Evolutionary conservation across 2,797 vertebrate genomes (phyloP).

Genomic region (Lerista edwardsae): DNA sequence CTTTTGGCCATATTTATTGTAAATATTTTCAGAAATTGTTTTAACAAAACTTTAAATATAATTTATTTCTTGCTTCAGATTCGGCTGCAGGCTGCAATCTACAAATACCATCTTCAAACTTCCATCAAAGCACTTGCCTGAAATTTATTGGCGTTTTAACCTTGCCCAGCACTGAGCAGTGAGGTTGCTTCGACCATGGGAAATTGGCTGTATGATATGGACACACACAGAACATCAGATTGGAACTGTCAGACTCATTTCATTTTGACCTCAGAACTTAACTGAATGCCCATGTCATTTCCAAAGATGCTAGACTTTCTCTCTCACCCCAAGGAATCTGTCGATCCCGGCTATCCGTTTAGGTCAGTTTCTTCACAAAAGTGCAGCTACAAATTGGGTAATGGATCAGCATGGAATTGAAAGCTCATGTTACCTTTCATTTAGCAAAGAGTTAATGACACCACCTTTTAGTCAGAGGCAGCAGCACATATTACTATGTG

Average conservation of each 20-base stretch:
- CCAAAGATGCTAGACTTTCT: slow-evolving; percentile 16
- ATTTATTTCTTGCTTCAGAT: not conserved
- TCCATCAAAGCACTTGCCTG: not conserved
- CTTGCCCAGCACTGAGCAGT: not conserved
- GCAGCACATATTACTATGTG: slow-evolving; percentile 16
- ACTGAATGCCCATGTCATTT: slow-evolving; percentile 2
- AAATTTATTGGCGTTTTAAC: not conserved
- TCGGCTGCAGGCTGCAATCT: not conserved
- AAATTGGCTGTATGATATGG: slow-evolving; percentile 9
- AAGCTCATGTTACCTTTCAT: slow-evolving; percentile 46
- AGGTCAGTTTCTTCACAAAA: not conserved
- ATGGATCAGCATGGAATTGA: slow-evolving; percentile 21
- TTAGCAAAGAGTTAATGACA: slow-evolving; percentile 9
- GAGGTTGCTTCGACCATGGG: not conserved
- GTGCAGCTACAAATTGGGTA: slow-evolving; percentile 31
- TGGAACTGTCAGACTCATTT: slow-evolving; percentile 17
- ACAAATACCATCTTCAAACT: slow-evolving; percentile 6
- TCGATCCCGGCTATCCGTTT: slow-evolving; percentile 26
- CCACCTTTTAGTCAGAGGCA: slow-evolving; percentile 29
- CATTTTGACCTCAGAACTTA: slow-evolving; percentile 7
- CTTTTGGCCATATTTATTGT: not conserved
- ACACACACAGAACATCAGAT: not conserved
- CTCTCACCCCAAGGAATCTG: slow-evolving; percentile 8
- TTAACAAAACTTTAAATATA: not conserved
- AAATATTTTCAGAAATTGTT: not conserved